Percentiles rank a stretch among this genome's conserved stretches.
These are phyloP conservation scores for Drosophila yooni DNA, from an alignment of 2,888 invertebrate species.

Conservation along the genomic window DNA sequence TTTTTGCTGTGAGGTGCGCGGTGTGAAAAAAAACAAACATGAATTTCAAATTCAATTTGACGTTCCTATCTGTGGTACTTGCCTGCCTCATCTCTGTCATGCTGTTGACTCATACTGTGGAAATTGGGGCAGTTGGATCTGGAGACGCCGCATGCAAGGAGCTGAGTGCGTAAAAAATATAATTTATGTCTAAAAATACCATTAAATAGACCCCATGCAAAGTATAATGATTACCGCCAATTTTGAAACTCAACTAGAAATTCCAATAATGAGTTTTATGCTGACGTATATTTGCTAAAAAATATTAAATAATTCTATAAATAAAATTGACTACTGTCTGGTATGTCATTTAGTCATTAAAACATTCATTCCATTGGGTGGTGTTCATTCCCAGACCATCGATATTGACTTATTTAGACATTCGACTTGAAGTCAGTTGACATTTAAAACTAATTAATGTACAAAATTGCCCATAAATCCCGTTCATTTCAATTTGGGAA, in stretches of 20 bases:
- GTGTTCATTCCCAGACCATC: neutral
- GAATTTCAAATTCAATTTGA: slow-evolving; percentile 72
- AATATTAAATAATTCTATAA: neutral
- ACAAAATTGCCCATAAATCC: neutral
- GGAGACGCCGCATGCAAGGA: slow-evolving; percentile 68
- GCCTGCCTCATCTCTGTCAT: slow-evolving; percentile 67
- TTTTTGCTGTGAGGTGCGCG: slow-evolving; percentile 18
- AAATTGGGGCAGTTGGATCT: slow-evolving; percentile 43
- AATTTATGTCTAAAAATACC: slow-evolving; percentile 20
- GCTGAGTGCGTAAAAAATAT: slow-evolving; percentile 60
- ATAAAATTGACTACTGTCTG: neutral
- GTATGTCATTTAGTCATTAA: neutral
- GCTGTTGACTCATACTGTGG: slow-evolving; percentile 64
- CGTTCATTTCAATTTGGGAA: neutral
- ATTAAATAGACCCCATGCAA: slow-evolving; percentile 4
- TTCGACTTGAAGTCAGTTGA: neutral
- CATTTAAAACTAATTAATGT: neutral
- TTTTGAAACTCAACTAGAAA: neutral
- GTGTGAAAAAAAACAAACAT: slow-evolving; percentile 50
- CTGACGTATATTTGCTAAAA: neutral
- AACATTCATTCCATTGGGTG: neutral
- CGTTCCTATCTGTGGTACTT: slow-evolving; percentile 60
- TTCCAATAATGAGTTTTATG: neutral
- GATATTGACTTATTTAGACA: neutral
- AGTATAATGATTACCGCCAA: neutral